Evolutionary conservation across 2,888 invertebrate genomes (phyloP).

Genomic region (Dyspetes luteomarginatus): DNA sequence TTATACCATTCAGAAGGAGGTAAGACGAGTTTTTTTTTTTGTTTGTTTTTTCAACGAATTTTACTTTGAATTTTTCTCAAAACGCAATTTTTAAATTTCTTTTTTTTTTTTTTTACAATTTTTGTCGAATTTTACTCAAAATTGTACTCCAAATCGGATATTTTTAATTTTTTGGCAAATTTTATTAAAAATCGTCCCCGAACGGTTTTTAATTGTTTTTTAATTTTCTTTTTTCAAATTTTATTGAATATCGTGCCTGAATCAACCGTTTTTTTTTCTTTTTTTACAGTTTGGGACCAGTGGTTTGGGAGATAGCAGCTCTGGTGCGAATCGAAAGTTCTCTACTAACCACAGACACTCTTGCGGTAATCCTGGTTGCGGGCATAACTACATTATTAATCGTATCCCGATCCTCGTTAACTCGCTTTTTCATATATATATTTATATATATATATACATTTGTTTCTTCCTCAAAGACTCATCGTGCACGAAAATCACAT

Average conservation of each 20-base stretch:
- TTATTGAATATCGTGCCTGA: too few species aligned
- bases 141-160: slow-evolving; percentile 13
- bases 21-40: slow-evolving; percentile 78
- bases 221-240: too few species aligned
- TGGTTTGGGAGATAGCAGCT: slow-evolving; percentile 83
- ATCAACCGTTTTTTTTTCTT: slow-evolving; percentile 67
- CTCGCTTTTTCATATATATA: slow-evolving; percentile 40
- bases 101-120: slow-evolving; percentile 14
- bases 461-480: slow-evolving; percentile 5
- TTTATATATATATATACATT: too few species aligned
- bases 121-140: too few species aligned
- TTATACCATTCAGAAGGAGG: slow-evolving; percentile 90
- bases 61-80: too few species aligned
- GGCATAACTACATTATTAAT: slow-evolving; percentile 83
- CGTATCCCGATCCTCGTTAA: slow-evolving; percentile 72
- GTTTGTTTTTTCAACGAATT: slow-evolving; percentile 70
- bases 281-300: slow-evolving; percentile 81
- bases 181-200: too few species aligned
- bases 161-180: too few species aligned
- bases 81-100: slow-evolving; percentile 19
- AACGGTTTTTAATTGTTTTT: too few species aligned
- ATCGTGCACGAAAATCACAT: slow-evolving; percentile 43
- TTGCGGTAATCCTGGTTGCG: slow-evolving; percentile 84
- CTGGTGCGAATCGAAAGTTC: slow-evolving; percentile 84
- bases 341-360: slow-evolving; percentile 84